Base-by-base conservation (phyloP, 2,113 vertebrate species). In the Spilogale gracilis region DNA sequence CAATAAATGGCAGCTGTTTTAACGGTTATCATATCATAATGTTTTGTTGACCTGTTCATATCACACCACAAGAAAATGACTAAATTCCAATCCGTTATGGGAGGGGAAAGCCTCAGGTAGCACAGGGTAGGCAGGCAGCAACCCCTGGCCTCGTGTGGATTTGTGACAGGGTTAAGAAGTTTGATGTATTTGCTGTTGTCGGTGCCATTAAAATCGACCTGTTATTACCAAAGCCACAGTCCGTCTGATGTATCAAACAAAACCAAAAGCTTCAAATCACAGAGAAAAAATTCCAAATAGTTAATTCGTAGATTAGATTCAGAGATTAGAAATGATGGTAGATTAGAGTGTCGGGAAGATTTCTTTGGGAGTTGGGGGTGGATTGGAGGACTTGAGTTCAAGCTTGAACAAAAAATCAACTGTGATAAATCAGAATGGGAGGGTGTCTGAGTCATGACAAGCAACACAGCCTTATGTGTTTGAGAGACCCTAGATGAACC, bases 1-100 rank as follows among this genome's bases (percentile, higher is more conserved):
- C 73, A 92, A 13, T n/a, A 89, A 97, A 95, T 20, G 38, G 52
- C n/a, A 92, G 54, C 50, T 95, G 38, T 79, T 92, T 94, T 78
- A 95, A 93, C 16, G 83, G 14, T 52, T 86, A 79, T 21, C 67
- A 65, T 86, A 60, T 93, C 32, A 81, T 12, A 60, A 25, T 86
- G 74, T 86, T 73, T 93, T 83, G 32, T 20, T 90, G 79, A 82
- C 54, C 48, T 83, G 12, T 67, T n/a, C 32, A 14, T 56, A 52
- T 3, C 4, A 38, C 54, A 94, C 48, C 73, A 54, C 23, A 82
- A 73, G 56, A 94, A 96, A 93, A 61, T 48, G 32, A 95, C 8
- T 43, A 79, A 96, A 78, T n/a, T 18, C 9, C 30, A 74, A 54
- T 45, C 63, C 11, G 67, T 54, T 58, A 76, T 11, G 27, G 3